Conservation (phyloP, 1,140 invertebrate genomes). For the Drosophila suzukii region DNA sequence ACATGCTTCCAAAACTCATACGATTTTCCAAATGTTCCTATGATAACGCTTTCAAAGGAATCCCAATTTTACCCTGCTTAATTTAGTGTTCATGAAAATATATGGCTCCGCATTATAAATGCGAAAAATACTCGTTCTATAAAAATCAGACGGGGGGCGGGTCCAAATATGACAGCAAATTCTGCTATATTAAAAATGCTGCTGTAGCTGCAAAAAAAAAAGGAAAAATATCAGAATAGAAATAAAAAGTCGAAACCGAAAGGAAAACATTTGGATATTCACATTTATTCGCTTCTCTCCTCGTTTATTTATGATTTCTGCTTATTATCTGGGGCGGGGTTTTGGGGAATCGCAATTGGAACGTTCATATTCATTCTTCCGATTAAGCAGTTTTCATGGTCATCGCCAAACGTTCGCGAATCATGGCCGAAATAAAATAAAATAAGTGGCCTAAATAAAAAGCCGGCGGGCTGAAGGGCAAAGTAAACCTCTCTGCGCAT, state of each 20-base stretch:
- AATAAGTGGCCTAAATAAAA: constrained; percentile 81
- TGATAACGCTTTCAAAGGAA: constrained; percentile 22
- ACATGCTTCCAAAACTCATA: constrained; percentile 2
- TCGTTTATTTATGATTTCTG: constrained; percentile 64
- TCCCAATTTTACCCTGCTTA: constrained; percentile 37
- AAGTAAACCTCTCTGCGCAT: constrained; percentile 22
- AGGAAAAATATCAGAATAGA: constrained; percentile 35
- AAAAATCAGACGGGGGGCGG: constrained; percentile 39
- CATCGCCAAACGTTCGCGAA: constrained; percentile 69
- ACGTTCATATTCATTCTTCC: constrained; percentile 77
- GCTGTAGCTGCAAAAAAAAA: constrained; percentile 68
- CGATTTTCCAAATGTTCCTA: background rate
- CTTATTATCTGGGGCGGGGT: constrained; percentile 55
- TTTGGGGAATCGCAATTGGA: constrained; percentile 35
- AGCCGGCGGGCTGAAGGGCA: background rate
- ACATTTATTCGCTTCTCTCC: constrained; percentile 62
- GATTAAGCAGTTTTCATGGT: constrained; percentile 82
- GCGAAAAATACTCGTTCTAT: constrained; percentile 72
- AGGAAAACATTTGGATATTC: constrained; percentile 66
- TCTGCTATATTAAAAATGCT: constrained; percentile 77
- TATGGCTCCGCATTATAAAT: constrained; percentile 73
- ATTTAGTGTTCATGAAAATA: constrained; percentile 80
- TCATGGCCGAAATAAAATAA: constrained; percentile 66
- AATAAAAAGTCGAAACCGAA: constrained; percentile 38
- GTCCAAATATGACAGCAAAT: constrained; percentile 58